Conservation (phyloP, 2,888 invertebrate genomes). For the Diogma glabrata region DNA sequence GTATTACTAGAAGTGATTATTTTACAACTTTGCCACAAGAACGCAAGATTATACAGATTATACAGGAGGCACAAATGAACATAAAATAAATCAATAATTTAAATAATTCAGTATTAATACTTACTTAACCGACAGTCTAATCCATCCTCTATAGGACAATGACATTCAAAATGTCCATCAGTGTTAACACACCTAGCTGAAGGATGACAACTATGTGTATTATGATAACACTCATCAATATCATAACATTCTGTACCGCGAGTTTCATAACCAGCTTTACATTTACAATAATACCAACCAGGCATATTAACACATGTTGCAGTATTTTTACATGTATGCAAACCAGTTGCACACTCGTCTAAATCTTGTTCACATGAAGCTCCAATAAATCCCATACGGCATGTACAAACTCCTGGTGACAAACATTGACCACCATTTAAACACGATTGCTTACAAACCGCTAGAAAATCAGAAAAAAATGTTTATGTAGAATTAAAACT, state of each 20-base stretch:
- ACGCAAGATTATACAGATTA: too few species aligned
- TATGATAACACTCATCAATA: conserved; percentile 70
- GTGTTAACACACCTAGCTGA: conserved; percentile 68
- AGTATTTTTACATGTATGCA: conserved; percentile 60
- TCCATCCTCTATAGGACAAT: conserved; percentile 43
- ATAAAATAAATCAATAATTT: not conserved
- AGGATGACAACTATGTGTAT: conserved; percentile 66
- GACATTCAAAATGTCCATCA: conserved; percentile 67
- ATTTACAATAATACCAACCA: conserved; percentile 82
- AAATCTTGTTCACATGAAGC: conserved; percentile 74
- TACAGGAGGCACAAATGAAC: too few species aligned
- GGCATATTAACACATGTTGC: conserved; percentile 79
- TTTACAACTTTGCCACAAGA: too few species aligned
- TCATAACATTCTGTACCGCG: conserved; percentile 46
- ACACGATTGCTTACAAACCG: conserved; percentile 67
- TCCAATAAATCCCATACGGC: conserved; percentile 72
- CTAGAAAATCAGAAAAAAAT: conserved; percentile 37
- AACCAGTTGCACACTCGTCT: conserved; percentile 67
- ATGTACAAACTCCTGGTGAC: conserved; percentile 64
- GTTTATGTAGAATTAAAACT: not conserved
- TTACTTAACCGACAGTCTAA: conserved; percentile 48
- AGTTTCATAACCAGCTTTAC: conserved; percentile 63
- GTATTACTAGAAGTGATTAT: too few species aligned
- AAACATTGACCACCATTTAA: conserved; percentile 74
- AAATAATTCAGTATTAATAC: conserved; percentile 23